A percentile compares a stretch with the other conserved stretches of the same genome.
These are phyloP conservation scores for Cotesia vestalis DNA, from an alignment of 1,140 invertebrate species.

Conservation along the genomic window DNA sequence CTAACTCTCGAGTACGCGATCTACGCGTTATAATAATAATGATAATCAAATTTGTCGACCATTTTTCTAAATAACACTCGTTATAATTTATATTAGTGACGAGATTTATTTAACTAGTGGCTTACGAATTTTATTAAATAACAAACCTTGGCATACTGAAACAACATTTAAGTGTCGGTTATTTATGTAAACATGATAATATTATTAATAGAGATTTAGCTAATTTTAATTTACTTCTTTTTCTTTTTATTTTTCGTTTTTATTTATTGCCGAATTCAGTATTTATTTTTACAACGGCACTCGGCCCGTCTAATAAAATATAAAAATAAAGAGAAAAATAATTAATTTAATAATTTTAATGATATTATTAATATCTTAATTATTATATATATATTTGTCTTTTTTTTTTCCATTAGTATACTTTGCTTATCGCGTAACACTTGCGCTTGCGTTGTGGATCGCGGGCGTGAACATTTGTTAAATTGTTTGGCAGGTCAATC, in stretches of 20 bases:
- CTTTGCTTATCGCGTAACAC: neutral
- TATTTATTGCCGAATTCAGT: constrained; percentile 66
- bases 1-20: neutral
- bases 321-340: constrained; percentile 37
- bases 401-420: neutral
- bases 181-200: neutral
- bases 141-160: constrained; percentile 43
- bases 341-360: constrained; percentile 19
- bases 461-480: constrained; percentile 46
- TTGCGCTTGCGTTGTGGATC: constrained; percentile 27
- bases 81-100: constrained; percentile 44
- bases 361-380: too few relatives aligned
- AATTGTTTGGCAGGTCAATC: constrained; percentile 41
- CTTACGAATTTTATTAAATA: constrained; percentile 48
- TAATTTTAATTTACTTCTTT: constrained; percentile 15
- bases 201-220: neutral
- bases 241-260: constrained; percentile 40
- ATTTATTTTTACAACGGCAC: constrained; percentile 59
- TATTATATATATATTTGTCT: too few relatives aligned
- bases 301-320: constrained; percentile 42
- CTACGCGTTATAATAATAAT: constrained; percentile 1
- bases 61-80: constrained; percentile 48
- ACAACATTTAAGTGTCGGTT: neutral
- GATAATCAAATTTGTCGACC: constrained; percentile 42
- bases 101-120: constrained; percentile 34